These are phyloP conservation scores for Andrena flavipes DNA, from an alignment of 2,888 invertebrate genomes.

Conservation along the genomic window DNA sequence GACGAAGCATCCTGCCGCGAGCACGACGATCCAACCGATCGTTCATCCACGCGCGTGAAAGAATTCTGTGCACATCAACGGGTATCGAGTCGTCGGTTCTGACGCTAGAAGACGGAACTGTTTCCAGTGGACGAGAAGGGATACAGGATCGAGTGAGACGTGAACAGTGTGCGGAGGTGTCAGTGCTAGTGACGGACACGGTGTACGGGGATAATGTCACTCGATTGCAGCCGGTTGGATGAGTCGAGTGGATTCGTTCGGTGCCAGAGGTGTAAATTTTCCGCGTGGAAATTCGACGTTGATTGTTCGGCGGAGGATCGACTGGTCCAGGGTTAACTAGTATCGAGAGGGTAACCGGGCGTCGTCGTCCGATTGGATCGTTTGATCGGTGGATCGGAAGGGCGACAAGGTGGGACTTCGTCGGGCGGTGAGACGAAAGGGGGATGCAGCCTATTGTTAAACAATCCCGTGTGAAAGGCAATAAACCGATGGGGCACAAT, in stretches of 20 bases:
- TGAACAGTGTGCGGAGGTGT: background rate
- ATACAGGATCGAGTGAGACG: background rate
- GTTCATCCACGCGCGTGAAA: slow-evolving; percentile 16
- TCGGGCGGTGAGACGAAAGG: background rate
- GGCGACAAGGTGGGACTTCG: background rate
- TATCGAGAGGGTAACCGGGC: slow-evolving; percentile 24
- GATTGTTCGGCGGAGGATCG: slow-evolving; percentile 33
- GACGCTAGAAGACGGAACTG: background rate
- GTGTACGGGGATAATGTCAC: slow-evolving; percentile 13
- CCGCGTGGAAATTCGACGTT: slow-evolving; percentile 46
- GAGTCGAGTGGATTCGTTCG: slow-evolving; percentile 28
- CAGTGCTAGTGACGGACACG: background rate
- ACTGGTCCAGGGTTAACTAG: slow-evolving; percentile 45
- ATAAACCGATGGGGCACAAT: slow-evolving; percentile 59
- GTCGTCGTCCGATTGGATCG: slow-evolving; percentile 3
- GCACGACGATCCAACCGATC: background rate
- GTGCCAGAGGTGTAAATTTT: slow-evolving; percentile 46
- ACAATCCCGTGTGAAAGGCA: slow-evolving; percentile 38
- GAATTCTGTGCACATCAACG: background rate
- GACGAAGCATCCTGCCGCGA: background rate
- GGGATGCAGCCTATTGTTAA: slow-evolving; percentile 1
- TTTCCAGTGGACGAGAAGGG: background rate
- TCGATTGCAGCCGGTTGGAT: slow-evolving; percentile 29
- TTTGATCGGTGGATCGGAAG: slow-evolving; percentile 6
- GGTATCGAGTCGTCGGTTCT: background rate